Evolutionary conservation across 2,888 invertebrate species (phyloP).

Genomic region (Melanostoma scalare): DNA sequence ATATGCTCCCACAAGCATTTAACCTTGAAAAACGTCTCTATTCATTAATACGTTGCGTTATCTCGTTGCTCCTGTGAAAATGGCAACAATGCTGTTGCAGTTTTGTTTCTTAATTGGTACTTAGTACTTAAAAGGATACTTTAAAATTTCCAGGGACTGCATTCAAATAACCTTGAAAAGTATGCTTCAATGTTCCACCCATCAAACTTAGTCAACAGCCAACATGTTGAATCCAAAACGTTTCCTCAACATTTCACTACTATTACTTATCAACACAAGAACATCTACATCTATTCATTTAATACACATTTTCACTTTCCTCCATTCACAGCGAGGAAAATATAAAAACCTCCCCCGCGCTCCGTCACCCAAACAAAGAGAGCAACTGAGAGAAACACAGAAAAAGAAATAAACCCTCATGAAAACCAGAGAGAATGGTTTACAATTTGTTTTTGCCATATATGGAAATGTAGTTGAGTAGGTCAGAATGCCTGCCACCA

Average conservation of each 20-base stretch:
- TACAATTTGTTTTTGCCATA: constrained; percentile 41
- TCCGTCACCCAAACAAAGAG: constrained; percentile 24
- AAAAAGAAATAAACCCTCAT: background rate
- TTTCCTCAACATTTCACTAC: background rate
- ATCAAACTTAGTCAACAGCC: too few relatives aligned
- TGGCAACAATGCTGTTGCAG: background rate
- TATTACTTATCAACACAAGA: background rate
- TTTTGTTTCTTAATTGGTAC: background rate
- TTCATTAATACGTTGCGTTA: too few relatives aligned
- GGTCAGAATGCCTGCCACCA: constrained; percentile 54
- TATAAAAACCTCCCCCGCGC: background rate
- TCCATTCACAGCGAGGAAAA: constrained; percentile 1
- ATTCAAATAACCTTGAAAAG: background rate
- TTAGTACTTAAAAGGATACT: background rate
- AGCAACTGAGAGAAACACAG: constrained; percentile 14
- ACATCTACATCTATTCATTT: background rate
- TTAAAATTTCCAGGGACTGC: background rate
- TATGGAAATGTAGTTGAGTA: constrained; percentile 72
- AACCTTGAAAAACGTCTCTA: too few relatives aligned
- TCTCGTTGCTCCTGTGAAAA: background rate
- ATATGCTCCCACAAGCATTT: too few relatives aligned
- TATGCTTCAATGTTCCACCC: background rate
- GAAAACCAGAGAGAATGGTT: background rate
- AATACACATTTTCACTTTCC: constrained; percentile 39
- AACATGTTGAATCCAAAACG: background rate